Percentiles rank a stretch among this genome's conserved stretches.
phyloP scores from a whole-genome alignment of 2,797 vertebrate genomes.

The Silurus aristotelis region DNA sequence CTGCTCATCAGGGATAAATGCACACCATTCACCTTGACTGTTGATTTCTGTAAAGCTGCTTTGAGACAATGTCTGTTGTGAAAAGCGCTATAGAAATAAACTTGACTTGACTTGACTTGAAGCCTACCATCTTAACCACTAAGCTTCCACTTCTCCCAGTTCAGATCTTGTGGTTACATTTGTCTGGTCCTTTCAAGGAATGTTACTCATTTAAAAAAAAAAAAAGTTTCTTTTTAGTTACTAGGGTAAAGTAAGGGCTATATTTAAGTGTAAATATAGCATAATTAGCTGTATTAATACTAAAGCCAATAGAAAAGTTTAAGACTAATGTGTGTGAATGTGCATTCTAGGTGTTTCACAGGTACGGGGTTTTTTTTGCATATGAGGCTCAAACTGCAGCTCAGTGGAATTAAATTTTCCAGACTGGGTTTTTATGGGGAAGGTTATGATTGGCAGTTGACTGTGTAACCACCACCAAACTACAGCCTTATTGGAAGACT shows the following conservation, averaged over 20 bases:
- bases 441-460: conserved; percentile 61
- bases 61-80: no score
- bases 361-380: conserved; percentile 60
- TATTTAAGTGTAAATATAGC: neutral
- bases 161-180: neutral
- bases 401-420: conserved; percentile 69
- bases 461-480: conserved; percentile 44
- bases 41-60: no score
- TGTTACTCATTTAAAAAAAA: neutral
- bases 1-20: no score
- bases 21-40: no score
- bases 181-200: neutral
- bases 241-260: neutral
- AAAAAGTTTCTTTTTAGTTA: neutral
- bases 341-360: conserved; percentile 29
- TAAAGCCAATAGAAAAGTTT: neutral
- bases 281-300: neutral
- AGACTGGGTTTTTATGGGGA: conserved; percentile 63
- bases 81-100: no score
- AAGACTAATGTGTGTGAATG: conserved; percentile 20
- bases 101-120: no score
- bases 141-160: no score
- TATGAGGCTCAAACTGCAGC: conserved; percentile 51
- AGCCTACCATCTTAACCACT: no score
- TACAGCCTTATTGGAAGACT: conserved; percentile 56